Evolutionary conservation across 2,888 invertebrate genomes (phyloP).

Genomic region (Lymantria monacha): DNA sequence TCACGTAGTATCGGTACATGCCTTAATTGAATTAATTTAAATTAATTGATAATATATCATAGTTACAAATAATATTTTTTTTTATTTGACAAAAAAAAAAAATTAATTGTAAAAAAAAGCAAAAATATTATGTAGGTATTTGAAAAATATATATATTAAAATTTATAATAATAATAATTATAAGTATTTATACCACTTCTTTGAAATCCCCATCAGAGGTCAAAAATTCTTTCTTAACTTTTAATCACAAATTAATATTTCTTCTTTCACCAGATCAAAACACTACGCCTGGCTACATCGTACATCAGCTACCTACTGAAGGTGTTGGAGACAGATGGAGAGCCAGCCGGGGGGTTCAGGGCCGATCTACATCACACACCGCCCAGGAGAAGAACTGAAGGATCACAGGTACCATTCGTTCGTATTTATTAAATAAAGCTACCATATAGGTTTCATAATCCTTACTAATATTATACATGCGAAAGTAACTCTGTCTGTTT

Average conservation of each 20-base stretch:
- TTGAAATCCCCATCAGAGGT: constrained; percentile 13
- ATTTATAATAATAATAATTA: no score
- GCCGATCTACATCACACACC: constrained; percentile 88
- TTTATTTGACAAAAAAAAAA: no score
- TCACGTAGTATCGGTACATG: no score
- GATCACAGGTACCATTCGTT: constrained; percentile 46
- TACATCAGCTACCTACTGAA: constrained; percentile 96
- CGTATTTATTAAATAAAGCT: background rate
- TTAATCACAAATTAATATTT: constrained; percentile 33
- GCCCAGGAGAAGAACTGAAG: constrained; percentile 58
- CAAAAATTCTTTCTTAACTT: constrained; percentile 21
- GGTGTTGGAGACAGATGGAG: constrained; percentile 92
- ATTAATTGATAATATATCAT: no score
- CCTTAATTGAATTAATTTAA: no score
- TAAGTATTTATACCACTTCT: constrained; percentile 3
- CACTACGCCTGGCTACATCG: constrained; percentile 94
- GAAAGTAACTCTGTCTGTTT: no score
- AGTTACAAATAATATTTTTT: no score
- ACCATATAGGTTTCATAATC: background rate
- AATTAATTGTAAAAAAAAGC: no score
- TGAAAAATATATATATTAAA: no score
- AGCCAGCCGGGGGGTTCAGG: constrained; percentile 91
- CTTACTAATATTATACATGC: no score
- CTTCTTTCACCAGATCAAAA: constrained; percentile 90
- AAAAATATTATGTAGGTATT: no score